Evolutionary conservation across 2,888 invertebrate species (phyloP).

Genomic region (Hyppa rectilinea): DNA sequence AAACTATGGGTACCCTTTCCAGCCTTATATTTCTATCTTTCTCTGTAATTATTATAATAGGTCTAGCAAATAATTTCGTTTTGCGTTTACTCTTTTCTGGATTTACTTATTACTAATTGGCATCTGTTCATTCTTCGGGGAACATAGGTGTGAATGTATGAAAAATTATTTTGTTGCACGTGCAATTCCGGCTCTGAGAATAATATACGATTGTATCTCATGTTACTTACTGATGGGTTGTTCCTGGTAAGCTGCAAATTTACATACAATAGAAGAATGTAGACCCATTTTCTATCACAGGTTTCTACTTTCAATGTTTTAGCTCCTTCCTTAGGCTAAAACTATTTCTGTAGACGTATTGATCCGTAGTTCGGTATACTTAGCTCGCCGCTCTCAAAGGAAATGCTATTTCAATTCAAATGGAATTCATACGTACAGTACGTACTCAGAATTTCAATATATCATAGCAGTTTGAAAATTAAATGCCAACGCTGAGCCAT

Average conservation of each 20-base stretch:
- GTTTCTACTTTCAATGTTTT: constrained; percentile 8
- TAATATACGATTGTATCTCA: not conserved
- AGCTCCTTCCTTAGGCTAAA: not conserved
- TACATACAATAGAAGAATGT: too few species aligned
- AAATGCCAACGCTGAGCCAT: constrained; percentile 3
- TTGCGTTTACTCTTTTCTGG: not conserved
- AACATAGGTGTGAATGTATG: not conserved
- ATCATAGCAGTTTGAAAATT: constrained; percentile 22
- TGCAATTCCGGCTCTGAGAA: not conserved
- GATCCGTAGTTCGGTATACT: constrained; percentile 12
- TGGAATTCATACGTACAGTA: constrained; percentile 26
- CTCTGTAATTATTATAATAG: not conserved
- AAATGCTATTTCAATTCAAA: constrained; percentile 37
- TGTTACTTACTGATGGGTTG: not conserved
- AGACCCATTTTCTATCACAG: not conserved
- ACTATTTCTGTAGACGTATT: constrained; percentile 28
- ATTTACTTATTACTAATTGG: not conserved
- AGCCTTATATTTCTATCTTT: not conserved
- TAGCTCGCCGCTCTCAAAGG: constrained; percentile 6
- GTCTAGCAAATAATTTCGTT: not conserved
- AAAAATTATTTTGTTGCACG: not conserved
- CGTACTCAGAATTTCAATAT: constrained; percentile 42
- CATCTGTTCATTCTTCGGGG: not conserved
- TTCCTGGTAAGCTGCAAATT: constrained; percentile 7
- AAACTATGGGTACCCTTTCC: not conserved